phyloP scores from a whole-genome alignment of 2,888 invertebrate species.

The Rhodophaea formosa region DNA sequence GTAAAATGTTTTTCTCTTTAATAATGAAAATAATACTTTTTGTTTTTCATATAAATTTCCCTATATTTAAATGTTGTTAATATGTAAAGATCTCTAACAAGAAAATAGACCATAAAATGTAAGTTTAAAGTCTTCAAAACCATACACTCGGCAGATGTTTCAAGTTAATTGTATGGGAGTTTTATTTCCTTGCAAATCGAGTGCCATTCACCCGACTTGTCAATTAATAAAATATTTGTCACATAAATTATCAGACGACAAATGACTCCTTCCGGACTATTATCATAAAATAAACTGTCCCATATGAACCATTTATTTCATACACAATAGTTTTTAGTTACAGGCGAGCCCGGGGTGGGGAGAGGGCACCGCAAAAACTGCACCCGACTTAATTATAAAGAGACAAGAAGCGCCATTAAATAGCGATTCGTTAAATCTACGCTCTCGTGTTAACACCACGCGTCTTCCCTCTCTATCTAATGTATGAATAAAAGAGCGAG shows the following conservation, averaged over 20 bases:
- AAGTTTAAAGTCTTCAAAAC: constrained; percentile 9
- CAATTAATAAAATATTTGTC: constrained; percentile 77
- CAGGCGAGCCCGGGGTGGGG: constrained; percentile 33
- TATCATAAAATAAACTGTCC: constrained; percentile 52
- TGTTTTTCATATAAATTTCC: too few species aligned
- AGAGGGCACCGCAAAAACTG: constrained; percentile 73
- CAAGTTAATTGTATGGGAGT: constrained; percentile 60
- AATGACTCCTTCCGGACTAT: constrained; percentile 56
- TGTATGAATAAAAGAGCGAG: constrained; percentile 39
- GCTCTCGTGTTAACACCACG: constrained; percentile 75
- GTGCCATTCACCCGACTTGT: constrained; percentile 47
- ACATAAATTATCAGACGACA: constrained; percentile 64
- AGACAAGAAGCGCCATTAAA: constrained; percentile 81
- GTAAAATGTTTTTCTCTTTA: too few species aligned
- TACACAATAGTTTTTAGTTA: constrained; percentile 64
- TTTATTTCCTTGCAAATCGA: constrained; percentile 55
- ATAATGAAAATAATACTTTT: too few species aligned
- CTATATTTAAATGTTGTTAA: too few species aligned
- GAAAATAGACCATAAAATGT: constrained; percentile 21
- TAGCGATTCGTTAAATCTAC: constrained; percentile 81
- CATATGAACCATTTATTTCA: constrained; percentile 49
- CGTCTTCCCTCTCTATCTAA: constrained; percentile 48
- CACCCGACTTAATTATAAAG: constrained; percentile 81
- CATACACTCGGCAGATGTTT: constrained; percentile 42
- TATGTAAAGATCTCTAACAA: too few species aligned